These are phyloP conservation scores for Pogona vitticeps DNA, from an alignment of 2,113 vertebrate genomes.

Conservation along the genomic window DNA sequence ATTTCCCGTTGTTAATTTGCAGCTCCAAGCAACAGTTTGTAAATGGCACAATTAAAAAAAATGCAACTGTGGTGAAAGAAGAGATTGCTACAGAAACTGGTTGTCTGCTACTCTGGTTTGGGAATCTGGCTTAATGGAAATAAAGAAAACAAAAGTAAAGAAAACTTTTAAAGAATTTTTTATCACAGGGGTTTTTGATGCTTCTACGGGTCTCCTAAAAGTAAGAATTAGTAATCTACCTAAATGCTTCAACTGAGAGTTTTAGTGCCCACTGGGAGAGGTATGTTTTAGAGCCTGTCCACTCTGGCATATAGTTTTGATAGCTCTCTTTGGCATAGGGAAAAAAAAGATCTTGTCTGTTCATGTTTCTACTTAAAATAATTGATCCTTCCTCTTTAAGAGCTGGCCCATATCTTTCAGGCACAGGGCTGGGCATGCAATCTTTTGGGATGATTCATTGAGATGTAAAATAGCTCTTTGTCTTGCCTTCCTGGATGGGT, in stretches of 20 bases:
- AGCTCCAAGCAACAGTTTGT: constrained; percentile 52
- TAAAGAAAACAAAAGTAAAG: constrained; percentile 33
- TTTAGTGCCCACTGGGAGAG: neutral
- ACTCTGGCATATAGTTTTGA: too few relatives aligned
- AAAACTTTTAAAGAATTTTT: neutral
- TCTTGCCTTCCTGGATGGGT: too few relatives aligned
- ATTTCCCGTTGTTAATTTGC: constrained; percentile 64
- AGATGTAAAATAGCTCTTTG: too few relatives aligned
- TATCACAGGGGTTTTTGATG: neutral
- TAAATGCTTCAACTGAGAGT: neutral
- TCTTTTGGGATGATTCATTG: too few relatives aligned
- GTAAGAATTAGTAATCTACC: neutral
- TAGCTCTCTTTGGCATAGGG: too few relatives aligned
- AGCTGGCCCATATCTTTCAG: too few relatives aligned
- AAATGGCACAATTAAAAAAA: constrained; percentile 55
- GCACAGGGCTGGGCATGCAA: too few relatives aligned
- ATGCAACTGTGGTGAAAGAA: constrained; percentile 52
- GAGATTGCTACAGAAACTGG: constrained; percentile 45
- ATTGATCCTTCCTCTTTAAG: too few relatives aligned
- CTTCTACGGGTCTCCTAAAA: neutral
- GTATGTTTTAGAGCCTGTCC: neutral
- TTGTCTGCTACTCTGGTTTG: constrained; percentile 47
- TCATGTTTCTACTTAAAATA: too few relatives aligned
- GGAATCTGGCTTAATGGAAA: constrained; percentile 29
- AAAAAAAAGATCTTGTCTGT: too few relatives aligned